Conservation (phyloP, 2,113 vertebrate species). For the Cynoglossus semilaevis region DNA sequence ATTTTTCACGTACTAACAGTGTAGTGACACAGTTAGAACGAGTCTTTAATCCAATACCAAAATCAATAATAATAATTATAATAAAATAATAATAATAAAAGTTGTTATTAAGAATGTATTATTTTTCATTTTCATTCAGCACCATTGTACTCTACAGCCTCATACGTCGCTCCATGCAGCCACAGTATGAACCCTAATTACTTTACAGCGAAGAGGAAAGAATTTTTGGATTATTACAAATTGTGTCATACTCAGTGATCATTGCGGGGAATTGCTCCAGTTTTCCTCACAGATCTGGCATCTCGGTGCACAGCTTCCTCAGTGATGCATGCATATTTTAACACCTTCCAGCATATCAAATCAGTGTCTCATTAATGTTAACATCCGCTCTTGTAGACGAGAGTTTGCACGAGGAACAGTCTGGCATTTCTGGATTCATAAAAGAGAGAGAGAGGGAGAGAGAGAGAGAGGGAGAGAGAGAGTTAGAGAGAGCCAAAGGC, state of each 20-base stretch:
- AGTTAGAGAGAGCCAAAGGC: not conserved
- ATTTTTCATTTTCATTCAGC: too few relatives aligned
- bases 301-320: not conserved
- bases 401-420: not conserved
- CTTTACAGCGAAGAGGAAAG: not conserved
- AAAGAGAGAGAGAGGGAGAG: not conserved
- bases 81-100: too few relatives aligned
- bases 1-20: too few relatives aligned
- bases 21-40: too few relatives aligned
- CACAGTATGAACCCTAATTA: constrained; percentile 6
- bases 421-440: not conserved
- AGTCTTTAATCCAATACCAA: too few relatives aligned
- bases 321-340: constrained; percentile 12
- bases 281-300: constrained; percentile 1
- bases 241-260: constrained; percentile 9
- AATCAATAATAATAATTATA: too few relatives aligned
- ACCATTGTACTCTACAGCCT: too few relatives aligned
- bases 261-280: not conserved
- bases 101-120: too few relatives aligned
- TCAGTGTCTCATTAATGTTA: constrained; percentile 4
- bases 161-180: not conserved
- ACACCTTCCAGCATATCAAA: not conserved
- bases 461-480: not conserved
- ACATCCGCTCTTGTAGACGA: not conserved
- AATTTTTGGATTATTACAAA: not conserved